A percentile compares a stretch with the other conserved stretches of the same genome.
Evolutionary conservation across 35 echinoderm and acorn worm species (phyloP).

Genomic region (Lytechinus variegatus): DNA sequence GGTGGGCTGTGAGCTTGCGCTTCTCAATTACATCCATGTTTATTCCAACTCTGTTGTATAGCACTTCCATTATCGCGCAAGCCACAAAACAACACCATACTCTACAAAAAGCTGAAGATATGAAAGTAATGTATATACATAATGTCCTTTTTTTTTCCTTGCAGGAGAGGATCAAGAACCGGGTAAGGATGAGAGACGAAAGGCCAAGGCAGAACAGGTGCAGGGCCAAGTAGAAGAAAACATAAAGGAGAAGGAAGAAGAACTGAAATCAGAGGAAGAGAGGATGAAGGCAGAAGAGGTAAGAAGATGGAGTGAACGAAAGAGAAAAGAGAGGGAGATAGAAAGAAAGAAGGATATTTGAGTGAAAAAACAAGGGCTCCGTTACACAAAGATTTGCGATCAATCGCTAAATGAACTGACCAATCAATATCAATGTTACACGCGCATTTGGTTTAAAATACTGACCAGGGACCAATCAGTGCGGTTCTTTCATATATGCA

Average conservation of each 20-base stretch:
- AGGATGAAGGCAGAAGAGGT: conserved; percentile 90
- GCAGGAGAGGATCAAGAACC: conserved; percentile 85
- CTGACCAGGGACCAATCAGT: too few species aligned
- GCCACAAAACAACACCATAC: too few species aligned
- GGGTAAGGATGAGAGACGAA: conserved; percentile 74
- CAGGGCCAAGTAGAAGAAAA: conserved; percentile 72
- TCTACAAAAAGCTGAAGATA: background rate
- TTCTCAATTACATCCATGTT: too few species aligned
- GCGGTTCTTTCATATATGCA: too few species aligned
- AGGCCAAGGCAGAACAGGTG: conserved; percentile 79
- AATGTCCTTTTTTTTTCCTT: background rate
- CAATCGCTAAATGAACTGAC: too few species aligned
- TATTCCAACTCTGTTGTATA: too few species aligned
- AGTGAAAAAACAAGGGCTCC: too few species aligned
- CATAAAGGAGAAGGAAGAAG: conserved; percentile 75
- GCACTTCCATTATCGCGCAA: too few species aligned
- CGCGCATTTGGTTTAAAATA: too few species aligned
- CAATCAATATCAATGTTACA: too few species aligned
- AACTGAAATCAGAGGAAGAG: conserved; percentile 76
- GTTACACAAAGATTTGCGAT: too few species aligned
- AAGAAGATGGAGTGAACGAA: background rate
- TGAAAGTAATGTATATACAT: background rate
- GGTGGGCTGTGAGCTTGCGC: too few species aligned
- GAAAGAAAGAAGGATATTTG: background rate
- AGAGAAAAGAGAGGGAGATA: background rate